These are phyloP conservation scores for Troides aeacus DNA, from an alignment of 2,888 invertebrate species.

Conservation along the genomic window DNA sequence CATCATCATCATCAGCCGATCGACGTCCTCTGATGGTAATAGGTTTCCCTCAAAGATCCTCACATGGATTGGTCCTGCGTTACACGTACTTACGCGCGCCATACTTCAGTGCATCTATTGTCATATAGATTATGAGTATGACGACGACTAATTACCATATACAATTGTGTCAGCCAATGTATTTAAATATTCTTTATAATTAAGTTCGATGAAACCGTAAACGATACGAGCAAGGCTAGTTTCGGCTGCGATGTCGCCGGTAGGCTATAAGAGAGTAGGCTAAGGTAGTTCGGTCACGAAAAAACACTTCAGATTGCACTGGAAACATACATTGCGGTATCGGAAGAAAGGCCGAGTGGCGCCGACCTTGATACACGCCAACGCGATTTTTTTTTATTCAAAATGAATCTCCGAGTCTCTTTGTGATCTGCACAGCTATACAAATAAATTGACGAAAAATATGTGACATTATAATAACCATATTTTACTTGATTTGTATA, in stretches of 20 bases:
- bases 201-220: not conserved
- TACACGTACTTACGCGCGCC: no score
- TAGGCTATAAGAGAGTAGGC: not conserved
- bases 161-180: not conserved
- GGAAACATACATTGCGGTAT: constrained; percentile 7
- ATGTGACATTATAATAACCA: not conserved
- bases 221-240: constrained; percentile 5
- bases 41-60: no score
- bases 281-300: constrained; percentile 19
- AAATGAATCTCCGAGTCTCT: not conserved
- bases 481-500: no score
- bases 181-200: not conserved
- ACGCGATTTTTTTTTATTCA: not conserved
- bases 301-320: not conserved
- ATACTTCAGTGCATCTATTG: no score
- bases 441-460: not conserved
- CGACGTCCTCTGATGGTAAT: no score
- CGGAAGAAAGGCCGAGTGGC: not conserved
- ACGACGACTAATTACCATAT: no score
- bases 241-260: constrained; percentile 5
- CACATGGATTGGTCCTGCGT: no score
- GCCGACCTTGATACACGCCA: not conserved
- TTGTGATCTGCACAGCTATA: not conserved
- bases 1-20: no score
- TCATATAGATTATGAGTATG: no score